A percentile compares a stretch with the other conserved stretches of the same genome.
Conservation (phyloP, 2,797 vertebrate species). For the Sandelia bainsii region DNA sequence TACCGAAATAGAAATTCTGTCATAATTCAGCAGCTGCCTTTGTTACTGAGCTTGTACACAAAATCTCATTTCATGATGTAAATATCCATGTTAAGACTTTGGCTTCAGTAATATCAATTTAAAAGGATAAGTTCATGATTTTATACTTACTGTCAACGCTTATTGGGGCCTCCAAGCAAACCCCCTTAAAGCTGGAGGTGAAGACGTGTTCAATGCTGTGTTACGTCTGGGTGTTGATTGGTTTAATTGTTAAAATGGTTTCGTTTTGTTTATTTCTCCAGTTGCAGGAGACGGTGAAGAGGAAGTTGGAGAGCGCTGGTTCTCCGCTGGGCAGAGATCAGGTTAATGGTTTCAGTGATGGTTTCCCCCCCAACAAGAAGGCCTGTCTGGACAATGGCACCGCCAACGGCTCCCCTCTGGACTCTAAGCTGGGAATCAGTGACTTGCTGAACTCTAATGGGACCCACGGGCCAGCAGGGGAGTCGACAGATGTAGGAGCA, state of each 20-base stretch:
- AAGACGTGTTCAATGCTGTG: no score
- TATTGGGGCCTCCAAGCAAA: no score
- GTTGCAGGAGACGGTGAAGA: slow-evolving; percentile 96
- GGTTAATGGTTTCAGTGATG: slow-evolving; percentile 91
- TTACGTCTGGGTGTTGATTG: not conserved
- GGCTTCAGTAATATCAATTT: no score
- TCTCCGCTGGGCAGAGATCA: slow-evolving; percentile 92
- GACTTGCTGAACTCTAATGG: slow-evolving; percentile 86
- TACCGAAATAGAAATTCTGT: slow-evolving; percentile 18
- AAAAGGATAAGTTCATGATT: no score
- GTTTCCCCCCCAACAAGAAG: slow-evolving; percentile 91
- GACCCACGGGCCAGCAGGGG: slow-evolving; percentile 78
- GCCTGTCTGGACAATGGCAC: slow-evolving; percentile 87
- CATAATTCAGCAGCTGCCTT: slow-evolving; percentile 14
- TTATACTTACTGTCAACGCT: no score
- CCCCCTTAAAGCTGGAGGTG: no score
- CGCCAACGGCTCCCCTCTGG: slow-evolving; percentile 89
- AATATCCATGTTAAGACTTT: slow-evolving; percentile 2
- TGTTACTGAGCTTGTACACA: slow-evolving; percentile 2
- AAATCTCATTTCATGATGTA: slow-evolving; percentile 5
- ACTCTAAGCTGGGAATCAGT: slow-evolving; percentile 84
- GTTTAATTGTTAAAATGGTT: not conserved
- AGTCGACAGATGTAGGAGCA: slow-evolving; percentile 71
- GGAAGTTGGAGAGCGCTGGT: slow-evolving; percentile 90
- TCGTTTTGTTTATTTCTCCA: slow-evolving; percentile 68